Conservation (phyloP, 92 coral and sea anemone genomes). For the Metridium senile region DNA sequence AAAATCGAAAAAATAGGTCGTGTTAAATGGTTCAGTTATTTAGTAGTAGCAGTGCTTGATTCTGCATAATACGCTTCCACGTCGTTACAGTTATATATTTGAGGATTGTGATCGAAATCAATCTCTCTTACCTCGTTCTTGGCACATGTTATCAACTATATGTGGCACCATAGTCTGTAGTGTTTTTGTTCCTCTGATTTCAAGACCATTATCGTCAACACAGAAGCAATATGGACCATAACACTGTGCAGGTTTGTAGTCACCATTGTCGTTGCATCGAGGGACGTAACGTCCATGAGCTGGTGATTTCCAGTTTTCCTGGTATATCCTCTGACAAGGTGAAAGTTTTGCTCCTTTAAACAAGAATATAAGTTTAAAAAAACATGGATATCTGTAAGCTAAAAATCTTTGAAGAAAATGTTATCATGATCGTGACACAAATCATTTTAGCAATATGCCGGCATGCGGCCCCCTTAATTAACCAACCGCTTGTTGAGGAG, state of each 20-base stretch:
- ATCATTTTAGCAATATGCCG: no score
- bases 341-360: constrained; percentile 54
- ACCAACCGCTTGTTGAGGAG: no score
- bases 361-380: neutral
- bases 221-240: constrained; percentile 69
- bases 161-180: constrained; percentile 21
- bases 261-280: constrained; percentile 68
- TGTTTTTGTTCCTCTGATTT: constrained; percentile 42
- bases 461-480: no score
- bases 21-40: no score
- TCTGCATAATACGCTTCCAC: no score
- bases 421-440: no score
- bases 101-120: no score
- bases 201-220: constrained; percentile 54
- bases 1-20: no score
- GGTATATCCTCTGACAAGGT: constrained; percentile 69
- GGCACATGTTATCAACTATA: constrained; percentile 15
- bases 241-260: constrained; percentile 68
- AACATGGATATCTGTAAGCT: no score
- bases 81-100: no score
- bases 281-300: constrained; percentile 71
- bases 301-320: constrained; percentile 66
- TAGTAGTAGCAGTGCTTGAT: no score
- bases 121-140: constrained; percentile 51
- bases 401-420: no score